phyloP scores from a whole-genome alignment of 2,888 invertebrate genomes.

The Uropetala carovei region DNA sequence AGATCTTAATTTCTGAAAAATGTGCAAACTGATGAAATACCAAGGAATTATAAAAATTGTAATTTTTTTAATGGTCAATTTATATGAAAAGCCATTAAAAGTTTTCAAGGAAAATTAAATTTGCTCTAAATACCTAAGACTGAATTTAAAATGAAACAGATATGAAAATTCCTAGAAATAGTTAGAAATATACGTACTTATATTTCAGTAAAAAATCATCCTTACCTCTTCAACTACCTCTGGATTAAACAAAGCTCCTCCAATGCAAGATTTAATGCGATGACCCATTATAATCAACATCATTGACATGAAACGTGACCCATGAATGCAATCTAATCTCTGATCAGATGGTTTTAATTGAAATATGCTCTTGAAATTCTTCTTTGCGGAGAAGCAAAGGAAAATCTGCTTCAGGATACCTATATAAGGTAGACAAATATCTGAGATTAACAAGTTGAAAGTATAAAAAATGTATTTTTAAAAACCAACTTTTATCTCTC shows the following conservation, averaged over 20 bases:
- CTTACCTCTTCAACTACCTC: constrained; percentile 70
- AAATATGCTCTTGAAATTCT: constrained; percentile 70
- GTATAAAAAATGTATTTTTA: no score
- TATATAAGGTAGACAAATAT: not conserved
- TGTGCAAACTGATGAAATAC: no score
- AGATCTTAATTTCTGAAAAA: no score
- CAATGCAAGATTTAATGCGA: constrained; percentile 69
- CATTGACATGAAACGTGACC: constrained; percentile 70
- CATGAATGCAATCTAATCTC: constrained; percentile 71
- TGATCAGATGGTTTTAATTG: constrained; percentile 66
- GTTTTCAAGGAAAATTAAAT: not conserved
- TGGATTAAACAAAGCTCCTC: constrained; percentile 69
- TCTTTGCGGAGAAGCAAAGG: constrained; percentile 71
- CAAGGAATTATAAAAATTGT: not conserved
- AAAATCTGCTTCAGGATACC: constrained; percentile 68
- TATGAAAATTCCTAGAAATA: not conserved
- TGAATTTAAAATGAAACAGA: not conserved
- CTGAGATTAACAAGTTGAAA: not conserved
- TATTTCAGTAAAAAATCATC: not conserved
- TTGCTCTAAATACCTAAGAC: not conserved
- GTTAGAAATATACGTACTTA: not conserved
- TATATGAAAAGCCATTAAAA: not conserved
- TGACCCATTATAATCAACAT: constrained; percentile 70
- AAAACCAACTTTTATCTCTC: no score
- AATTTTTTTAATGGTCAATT: not conserved